A percentile compares a stretch with the other conserved stretches of the same genome.
Conservation (phyloP, 2,797 vertebrate genomes). For the Craterocephalus amniculus region DNA sequence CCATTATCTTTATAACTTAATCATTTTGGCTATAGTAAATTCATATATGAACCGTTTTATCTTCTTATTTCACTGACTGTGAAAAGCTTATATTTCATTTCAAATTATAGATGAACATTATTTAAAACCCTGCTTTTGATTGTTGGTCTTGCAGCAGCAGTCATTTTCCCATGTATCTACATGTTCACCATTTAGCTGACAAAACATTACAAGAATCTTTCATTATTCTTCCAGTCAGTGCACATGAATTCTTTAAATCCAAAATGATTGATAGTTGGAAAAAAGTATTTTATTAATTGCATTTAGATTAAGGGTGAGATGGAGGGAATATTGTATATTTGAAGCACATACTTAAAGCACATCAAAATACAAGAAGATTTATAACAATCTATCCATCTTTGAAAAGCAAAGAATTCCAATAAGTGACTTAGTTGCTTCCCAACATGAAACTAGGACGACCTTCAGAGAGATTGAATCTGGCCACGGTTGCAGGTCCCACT, state of each 20-base stretch:
- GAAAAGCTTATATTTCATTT: constrained; percentile 56
- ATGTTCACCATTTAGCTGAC: constrained; percentile 11
- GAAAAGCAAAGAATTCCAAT: no score
- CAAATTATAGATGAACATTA: constrained; percentile 54
- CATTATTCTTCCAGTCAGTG: not conserved
- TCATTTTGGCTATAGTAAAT: constrained; percentile 44
- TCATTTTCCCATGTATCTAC: constrained; percentile 51
- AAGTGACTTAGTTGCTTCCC: no score
- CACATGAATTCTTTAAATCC: not conserved
- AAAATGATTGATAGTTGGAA: no score
- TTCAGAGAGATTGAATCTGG: no score
- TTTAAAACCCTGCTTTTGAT: constrained; percentile 54
- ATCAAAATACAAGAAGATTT: no score
- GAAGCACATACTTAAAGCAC: no score
- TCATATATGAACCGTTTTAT: constrained; percentile 40
- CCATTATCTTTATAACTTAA: constrained; percentile 59
- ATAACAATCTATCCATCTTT: no score
- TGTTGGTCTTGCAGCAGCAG: constrained; percentile 53
- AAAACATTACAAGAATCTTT: not conserved
- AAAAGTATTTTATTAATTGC: no score
- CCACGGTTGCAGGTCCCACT: no score
- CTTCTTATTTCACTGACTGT: constrained; percentile 61
- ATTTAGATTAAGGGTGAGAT: no score
- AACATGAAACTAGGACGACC: no score
- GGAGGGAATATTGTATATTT: no score